Conservation (phyloP, 2,797 vertebrate species). For the Sebastes kiyomatsui region DNA sequence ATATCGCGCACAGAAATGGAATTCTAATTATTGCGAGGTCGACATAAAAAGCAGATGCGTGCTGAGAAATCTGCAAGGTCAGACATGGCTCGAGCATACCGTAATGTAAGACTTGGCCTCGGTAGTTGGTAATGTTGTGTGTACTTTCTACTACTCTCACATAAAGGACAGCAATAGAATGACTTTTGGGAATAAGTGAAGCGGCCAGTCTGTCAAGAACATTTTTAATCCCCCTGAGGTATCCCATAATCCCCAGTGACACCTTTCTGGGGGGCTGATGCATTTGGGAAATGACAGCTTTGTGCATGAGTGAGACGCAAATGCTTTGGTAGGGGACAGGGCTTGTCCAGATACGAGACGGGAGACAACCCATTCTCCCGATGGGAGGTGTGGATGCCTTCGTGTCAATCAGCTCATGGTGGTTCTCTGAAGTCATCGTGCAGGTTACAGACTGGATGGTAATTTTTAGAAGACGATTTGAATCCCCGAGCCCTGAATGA, state of each 20-base stretch:
- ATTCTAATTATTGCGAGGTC: neutral
- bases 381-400: conserved; percentile 52
- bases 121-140: neutral
- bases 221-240: conserved; percentile 69
- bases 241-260: conserved; percentile 76
- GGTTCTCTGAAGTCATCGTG: conserved; percentile 45
- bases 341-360: conserved; percentile 61
- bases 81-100: neutral
- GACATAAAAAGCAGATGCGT: neutral
- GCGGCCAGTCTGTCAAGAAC: conserved; percentile 70
- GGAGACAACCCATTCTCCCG: conserved; percentile 52
- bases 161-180: conserved; percentile 15
- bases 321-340: conserved; percentile 47
- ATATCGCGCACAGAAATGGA: neutral
- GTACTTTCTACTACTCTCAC: conserved; percentile 6
- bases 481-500: conserved; percentile 35
- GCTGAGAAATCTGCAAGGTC: conserved; percentile 3
- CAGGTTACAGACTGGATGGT: conserved; percentile 39
- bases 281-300: conserved; percentile 75
- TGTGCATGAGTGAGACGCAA: conserved; percentile 66
- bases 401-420: conserved; percentile 58
- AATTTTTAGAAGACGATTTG: conserved; percentile 44
- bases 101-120: neutral
- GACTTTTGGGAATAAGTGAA: conserved; percentile 62
- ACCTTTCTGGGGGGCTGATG: conserved; percentile 61